These are phyloP conservation scores for Symphodus melops DNA, from an alignment of 2,113 vertebrate species.

Conservation along the genomic window DNA sequence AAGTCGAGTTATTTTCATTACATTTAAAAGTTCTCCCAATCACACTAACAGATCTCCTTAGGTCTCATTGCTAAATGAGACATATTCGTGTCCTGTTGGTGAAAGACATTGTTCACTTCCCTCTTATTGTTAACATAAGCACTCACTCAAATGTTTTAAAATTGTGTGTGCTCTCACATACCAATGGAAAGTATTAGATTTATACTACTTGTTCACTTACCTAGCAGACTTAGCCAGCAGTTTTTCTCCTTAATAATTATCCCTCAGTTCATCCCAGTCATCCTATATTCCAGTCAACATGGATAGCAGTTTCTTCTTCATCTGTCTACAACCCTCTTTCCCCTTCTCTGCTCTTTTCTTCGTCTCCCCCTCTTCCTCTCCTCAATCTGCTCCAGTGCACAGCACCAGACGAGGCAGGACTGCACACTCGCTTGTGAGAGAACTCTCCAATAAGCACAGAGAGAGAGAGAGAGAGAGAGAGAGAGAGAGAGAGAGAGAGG, in stretches of 20 bases:
- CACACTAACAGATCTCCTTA: constrained; percentile 4
- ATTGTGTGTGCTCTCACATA: constrained; percentile 11
- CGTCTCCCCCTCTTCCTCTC: constrained; percentile 16
- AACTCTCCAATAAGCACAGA: constrained; percentile 30
- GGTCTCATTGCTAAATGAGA: too few relatives aligned
- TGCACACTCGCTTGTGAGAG: constrained; percentile 41
- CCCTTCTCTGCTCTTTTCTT: constrained; percentile 28
- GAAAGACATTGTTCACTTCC: constrained; percentile 2
- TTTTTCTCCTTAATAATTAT: constrained; percentile 34
- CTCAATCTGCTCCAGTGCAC: constrained; percentile 53
- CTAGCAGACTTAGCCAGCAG: constrained; percentile 41
- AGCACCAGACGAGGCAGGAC: constrained; percentile 52
- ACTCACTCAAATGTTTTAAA: background rate
- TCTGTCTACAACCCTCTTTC: constrained; percentile 7
- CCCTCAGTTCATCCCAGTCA: constrained; percentile 10
- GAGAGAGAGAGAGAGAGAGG: constrained; percentile 19
- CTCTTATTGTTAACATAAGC: constrained; percentile 14
- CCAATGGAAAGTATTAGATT: constrained; percentile 12
- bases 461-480: constrained; percentile 10
- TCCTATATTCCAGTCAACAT: constrained; percentile 1
- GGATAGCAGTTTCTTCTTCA: constrained; percentile 31
- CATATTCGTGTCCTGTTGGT: background rate
- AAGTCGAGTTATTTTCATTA: constrained; percentile 1
- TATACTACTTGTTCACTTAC: constrained; percentile 58
- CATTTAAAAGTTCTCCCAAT: constrained; percentile 23